phyloP scores from a whole-genome alignment of 2,888 invertebrate genomes.

The Arrhopalites spinosus region DNA sequence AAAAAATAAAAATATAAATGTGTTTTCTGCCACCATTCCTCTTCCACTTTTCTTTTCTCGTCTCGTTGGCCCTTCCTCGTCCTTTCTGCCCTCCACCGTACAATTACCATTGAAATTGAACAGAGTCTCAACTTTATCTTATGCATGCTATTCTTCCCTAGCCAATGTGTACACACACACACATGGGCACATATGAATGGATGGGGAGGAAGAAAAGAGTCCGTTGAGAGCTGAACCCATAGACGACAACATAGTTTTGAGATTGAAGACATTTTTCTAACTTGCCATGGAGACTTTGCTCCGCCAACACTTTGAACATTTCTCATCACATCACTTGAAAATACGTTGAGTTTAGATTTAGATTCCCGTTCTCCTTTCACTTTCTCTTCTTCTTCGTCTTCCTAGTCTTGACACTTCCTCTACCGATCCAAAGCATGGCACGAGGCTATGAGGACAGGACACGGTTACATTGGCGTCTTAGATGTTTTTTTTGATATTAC shows the following conservation, averaged over 20 bases:
- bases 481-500: no score
- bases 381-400: neutral
- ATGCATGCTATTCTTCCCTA: neutral
- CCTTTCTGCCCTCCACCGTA: neutral
- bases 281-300: neutral
- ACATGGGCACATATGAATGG: neutral
- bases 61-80: neutral
- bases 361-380: neutral
- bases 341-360: slow-evolving; percentile 1
- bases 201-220: slow-evolving; percentile 3
- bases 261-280: slow-evolving; percentile 20
- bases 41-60: neutral
- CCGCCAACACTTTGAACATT: slow-evolving; percentile 19
- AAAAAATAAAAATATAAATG: slow-evolving; percentile 10
- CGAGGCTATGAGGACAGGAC: no score
- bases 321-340: slow-evolving; percentile 16
- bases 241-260: slow-evolving; percentile 3
- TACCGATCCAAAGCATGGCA: neutral
- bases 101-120: slow-evolving; percentile 4
- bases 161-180: neutral
- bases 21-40: slow-evolving; percentile 20
- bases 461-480: no score
- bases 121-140: neutral
- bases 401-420: slow-evolving; percentile 4
- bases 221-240: no score